These are phyloP conservation scores for Corythornis cristatus DNA, from an alignment of 2,113 vertebrate species.

Conservation along the genomic window DNA sequence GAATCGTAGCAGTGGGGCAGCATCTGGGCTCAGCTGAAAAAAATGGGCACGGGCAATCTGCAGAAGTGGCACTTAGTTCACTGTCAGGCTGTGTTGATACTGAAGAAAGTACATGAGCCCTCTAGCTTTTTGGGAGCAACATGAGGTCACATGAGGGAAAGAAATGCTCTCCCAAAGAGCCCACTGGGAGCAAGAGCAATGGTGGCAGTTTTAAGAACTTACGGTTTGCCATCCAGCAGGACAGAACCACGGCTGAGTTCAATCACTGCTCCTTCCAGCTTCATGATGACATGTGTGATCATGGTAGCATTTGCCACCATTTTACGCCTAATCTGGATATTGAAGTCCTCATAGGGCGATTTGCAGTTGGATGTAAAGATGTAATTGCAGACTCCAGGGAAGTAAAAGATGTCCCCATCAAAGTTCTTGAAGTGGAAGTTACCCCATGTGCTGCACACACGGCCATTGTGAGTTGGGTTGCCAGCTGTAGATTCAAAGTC, in stretches of 20 bases:
- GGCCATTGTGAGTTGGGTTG: constrained; percentile 77
- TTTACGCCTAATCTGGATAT: constrained; percentile 82
- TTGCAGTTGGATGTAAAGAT: constrained; percentile 82
- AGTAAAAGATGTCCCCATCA: constrained; percentile 85
- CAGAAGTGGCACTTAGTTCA: neutral
- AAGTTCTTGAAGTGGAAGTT: constrained; percentile 91
- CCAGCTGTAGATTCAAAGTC: constrained; percentile 68
- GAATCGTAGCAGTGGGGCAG: neutral
- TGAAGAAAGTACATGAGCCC: neutral
- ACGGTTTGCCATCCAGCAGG: constrained; percentile 72
- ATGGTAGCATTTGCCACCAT: neutral
- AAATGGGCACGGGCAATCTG: neutral
- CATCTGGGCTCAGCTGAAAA: neutral
- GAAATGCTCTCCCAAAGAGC: neutral
- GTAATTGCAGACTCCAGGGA: constrained; percentile 87
- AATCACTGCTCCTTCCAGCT: constrained; percentile 79
- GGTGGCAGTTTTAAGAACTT: constrained; percentile 41
- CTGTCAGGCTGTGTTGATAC: neutral
- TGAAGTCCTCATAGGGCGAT: constrained; percentile 82
- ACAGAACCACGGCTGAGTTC: constrained; percentile 71
- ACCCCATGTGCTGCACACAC: constrained; percentile 91
- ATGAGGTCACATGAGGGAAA: neutral
- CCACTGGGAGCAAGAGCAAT: neutral
- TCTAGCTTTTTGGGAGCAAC: neutral
- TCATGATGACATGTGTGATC: constrained; percentile 76